phyloP scores from a whole-genome alignment of 1,140 invertebrate genomes.

The Philaenus spumarius region DNA sequence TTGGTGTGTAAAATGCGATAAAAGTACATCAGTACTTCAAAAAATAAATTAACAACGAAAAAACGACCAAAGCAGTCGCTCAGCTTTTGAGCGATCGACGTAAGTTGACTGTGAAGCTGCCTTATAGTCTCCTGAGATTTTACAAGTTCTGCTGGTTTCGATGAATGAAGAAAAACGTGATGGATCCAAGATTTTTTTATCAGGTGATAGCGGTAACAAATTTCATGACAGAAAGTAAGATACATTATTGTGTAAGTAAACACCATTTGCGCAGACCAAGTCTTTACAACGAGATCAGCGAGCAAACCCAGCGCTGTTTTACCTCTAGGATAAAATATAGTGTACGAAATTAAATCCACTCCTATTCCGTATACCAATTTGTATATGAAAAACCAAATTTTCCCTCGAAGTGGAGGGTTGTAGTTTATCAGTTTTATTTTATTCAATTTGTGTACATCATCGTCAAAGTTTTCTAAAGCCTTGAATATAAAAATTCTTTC shows the following conservation, averaged over 20 bases:
- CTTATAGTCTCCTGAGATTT: neutral
- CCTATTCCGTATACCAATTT: slow-evolving; percentile 3
- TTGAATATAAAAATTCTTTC: neutral
- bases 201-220: neutral
- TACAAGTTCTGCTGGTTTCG: too few species aligned
- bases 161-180: too few species aligned
- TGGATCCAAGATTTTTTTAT: neutral
- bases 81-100: neutral
- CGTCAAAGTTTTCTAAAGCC: slow-evolving; percentile 5
- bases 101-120: slow-evolving; percentile 2
- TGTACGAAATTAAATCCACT: neutral
- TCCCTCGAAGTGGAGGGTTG: neutral
- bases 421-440: neutral
- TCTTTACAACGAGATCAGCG: neutral
- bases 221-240: neutral
- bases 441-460: neutral
- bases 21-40: slow-evolving; percentile 7
- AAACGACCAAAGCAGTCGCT: slow-evolving; percentile 3
- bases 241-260: slow-evolving; percentile 5
- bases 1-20: slow-evolving; percentile 4
- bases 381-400: neutral
- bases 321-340: slow-evolving; percentile 6
- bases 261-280: slow-evolving; percentile 1
- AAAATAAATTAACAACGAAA: slow-evolving; percentile 10
- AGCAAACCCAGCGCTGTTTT: neutral